Evolutionary conservation across 2,113 vertebrate genomes (phyloP).

Genomic region (Manacus vitellinus): DNA sequence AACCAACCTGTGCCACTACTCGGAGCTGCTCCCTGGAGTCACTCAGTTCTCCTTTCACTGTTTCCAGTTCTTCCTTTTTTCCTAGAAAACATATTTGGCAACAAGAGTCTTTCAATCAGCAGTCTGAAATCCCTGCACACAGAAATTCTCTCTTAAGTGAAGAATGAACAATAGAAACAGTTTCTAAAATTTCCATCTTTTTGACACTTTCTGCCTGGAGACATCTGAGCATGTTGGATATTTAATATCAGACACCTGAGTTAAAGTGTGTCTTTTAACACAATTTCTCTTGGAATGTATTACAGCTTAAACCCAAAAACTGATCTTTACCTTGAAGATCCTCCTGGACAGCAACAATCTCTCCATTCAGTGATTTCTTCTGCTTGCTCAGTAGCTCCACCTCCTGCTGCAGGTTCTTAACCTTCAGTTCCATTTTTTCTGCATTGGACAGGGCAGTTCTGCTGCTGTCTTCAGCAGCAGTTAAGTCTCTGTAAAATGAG

Average conservation of each 20-base stretch:
- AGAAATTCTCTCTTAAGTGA: background rate
- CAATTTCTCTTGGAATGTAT: background rate
- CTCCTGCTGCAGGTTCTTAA: slow-evolving; percentile 70
- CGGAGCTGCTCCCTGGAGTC: slow-evolving; percentile 69
- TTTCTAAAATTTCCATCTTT: background rate
- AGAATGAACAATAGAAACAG: background rate
- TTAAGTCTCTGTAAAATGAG: slow-evolving; percentile 64
- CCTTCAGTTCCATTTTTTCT: slow-evolving; percentile 55
- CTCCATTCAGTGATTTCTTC: slow-evolving; percentile 57
- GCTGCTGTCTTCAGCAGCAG: slow-evolving; percentile 66
- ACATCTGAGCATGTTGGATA: background rate
- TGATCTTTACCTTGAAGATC: slow-evolving; percentile 68
- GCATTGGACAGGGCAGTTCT: slow-evolving; percentile 25
- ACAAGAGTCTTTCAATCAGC: background rate
- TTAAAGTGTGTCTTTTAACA: background rate
- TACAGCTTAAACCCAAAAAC: background rate
- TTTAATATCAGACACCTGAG: background rate
- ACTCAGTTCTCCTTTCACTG: slow-evolving; percentile 66
- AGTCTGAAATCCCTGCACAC: background rate
- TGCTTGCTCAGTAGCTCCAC: slow-evolving; percentile 58
- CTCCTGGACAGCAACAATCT: slow-evolving; percentile 41
- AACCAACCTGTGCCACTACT: slow-evolving; percentile 72
- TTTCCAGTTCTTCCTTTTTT: slow-evolving; percentile 72
- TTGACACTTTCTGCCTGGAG: background rate
- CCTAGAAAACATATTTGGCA: slow-evolving; percentile 53